Percentiles rank a stretch among this genome's conserved stretches.
These are phyloP conservation scores for Enteromius viviparus DNA, from an alignment of 2,797 vertebrate species.

Conservation along the genomic window DNA sequence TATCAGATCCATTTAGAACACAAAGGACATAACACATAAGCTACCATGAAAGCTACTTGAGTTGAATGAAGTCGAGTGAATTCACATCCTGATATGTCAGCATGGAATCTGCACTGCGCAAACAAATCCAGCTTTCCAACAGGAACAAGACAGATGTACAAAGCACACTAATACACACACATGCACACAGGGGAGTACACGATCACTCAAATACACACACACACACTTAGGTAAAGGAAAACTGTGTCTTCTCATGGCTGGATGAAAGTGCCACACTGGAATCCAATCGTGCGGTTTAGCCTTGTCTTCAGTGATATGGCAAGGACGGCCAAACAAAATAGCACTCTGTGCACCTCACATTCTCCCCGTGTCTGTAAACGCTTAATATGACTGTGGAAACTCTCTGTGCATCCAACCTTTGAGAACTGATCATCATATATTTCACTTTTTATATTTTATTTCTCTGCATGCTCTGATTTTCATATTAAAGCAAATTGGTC, in stretches of 20 bases:
- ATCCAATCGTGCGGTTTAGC: constrained; percentile 56
- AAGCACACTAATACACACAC: constrained; percentile 11
- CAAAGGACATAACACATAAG: constrained; percentile 43
- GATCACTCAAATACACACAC: constrained; percentile 7
- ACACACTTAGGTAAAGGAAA: constrained; percentile 63
- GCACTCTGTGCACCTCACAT: constrained; percentile 44
- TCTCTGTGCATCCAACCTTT: constrained; percentile 16
- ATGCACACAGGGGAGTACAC: constrained; percentile 2
- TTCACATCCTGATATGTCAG: constrained; percentile 38
- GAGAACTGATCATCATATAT: constrained; percentile 11
- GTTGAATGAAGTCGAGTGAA: constrained; percentile 29
- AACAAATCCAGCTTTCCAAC: constrained; percentile 62
- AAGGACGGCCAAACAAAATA: constrained; percentile 56
- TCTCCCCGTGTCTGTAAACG: constrained; percentile 21
- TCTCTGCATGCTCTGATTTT: constrained; percentile 31
- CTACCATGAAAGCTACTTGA: constrained; percentile 24
- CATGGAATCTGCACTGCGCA: constrained; percentile 37
- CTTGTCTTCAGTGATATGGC: constrained; percentile 34
- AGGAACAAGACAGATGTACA: constrained; percentile 46
- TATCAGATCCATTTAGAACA: constrained; percentile 67
- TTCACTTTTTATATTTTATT: constrained; percentile 16
- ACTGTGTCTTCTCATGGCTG: constrained; percentile 60
- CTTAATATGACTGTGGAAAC: constrained; percentile 46
- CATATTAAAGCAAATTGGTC: constrained; percentile 43
- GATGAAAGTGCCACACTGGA: constrained; percentile 55